These are phyloP conservation scores for Polydesmus complanatus DNA, from an alignment of 2,888 invertebrate genomes.

Conservation along the genomic window DNA sequence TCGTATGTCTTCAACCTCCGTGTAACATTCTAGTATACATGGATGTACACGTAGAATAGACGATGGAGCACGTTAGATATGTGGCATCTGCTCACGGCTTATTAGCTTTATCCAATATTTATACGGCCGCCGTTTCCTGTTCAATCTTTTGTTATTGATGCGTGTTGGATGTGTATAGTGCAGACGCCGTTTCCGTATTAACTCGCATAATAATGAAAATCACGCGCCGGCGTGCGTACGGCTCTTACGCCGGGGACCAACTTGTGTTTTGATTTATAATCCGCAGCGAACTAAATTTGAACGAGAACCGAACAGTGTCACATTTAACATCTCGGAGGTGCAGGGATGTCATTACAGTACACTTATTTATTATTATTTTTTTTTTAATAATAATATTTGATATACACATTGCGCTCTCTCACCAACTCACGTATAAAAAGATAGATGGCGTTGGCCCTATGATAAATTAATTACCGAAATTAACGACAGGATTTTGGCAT, in stretches of 20 bases:
- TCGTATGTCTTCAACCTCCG: too few relatives aligned
- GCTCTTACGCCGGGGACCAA: background rate
- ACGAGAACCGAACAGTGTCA: background rate
- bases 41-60: too few relatives aligned
- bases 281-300: background rate
- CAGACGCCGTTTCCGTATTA: background rate
- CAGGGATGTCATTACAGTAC: too few relatives aligned
- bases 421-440: too few relatives aligned
- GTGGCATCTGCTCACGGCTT: background rate
- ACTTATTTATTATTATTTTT: too few relatives aligned
- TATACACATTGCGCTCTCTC: too few relatives aligned
- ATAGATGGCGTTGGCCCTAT: background rate
- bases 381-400: too few relatives aligned
- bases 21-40: too few relatives aligned
- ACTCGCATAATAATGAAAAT: background rate
- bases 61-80: background rate
- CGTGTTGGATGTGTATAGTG: background rate
- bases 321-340: too few relatives aligned
- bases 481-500: background rate
- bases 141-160: background rate
- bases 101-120: background rate
- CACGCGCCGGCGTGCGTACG: background rate
- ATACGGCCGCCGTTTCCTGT: background rate
- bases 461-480: background rate
- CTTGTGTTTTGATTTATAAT: background rate